Conservation (phyloP, 2,797 vertebrate species). For the Brachyrhaphis roseni region DNA sequence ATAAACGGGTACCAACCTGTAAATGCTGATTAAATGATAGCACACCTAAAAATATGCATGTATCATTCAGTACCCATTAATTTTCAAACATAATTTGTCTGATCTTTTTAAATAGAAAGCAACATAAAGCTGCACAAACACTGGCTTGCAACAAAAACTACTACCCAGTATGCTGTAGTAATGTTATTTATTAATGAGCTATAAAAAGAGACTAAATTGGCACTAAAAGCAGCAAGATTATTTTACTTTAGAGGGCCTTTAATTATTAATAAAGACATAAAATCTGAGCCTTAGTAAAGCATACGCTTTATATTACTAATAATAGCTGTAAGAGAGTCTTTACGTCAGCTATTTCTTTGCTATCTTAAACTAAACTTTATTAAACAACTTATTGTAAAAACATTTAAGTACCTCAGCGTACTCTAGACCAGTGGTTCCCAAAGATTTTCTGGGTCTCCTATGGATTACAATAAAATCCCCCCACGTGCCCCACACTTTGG, state of each 20-base stretch:
- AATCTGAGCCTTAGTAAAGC: conserved; percentile 9
- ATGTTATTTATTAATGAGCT: conserved; percentile 4
- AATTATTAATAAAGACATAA: conserved; percentile 20
- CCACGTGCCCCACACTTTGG: no score
- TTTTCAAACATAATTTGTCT: conserved; percentile 23
- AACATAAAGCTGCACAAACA: conserved; percentile 6
- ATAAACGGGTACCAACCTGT: conserved; percentile 54
- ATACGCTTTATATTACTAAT: background rate
- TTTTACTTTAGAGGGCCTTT: conserved; percentile 3
- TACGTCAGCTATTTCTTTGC: background rate
- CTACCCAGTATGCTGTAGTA: background rate
- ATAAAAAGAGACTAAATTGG: conserved; percentile 10
- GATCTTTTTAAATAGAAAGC: conserved; percentile 3
- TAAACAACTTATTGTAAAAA: background rate
- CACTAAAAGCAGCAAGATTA: background rate
- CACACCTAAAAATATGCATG: conserved; percentile 65
- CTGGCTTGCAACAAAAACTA: background rate
- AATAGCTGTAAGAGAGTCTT: background rate
- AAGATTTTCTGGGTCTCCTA: no score
- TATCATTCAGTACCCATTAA: conserved; percentile 25
- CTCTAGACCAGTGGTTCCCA: background rate
- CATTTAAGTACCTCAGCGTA: background rate
- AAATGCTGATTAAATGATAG: conserved; percentile 46
- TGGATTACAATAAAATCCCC: no score
- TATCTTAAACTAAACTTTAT: background rate